phyloP scores from a whole-genome alignment of 2,113 vertebrate genomes.

The Sorex fumeus region DNA sequence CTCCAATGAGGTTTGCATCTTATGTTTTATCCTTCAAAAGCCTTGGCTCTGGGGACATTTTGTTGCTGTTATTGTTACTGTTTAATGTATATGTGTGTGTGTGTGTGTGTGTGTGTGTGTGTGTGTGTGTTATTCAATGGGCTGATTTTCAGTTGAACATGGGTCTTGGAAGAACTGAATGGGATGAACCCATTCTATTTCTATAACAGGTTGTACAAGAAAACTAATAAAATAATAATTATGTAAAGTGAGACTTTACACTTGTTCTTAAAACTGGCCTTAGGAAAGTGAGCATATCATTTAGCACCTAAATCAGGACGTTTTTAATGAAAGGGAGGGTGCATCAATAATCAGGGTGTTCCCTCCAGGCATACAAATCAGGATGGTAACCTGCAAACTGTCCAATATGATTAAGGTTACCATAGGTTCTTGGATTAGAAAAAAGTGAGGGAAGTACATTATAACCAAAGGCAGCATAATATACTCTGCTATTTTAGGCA shows the following conservation, averaged over 20 bases:
- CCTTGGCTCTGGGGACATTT: slow-evolving; percentile 61
- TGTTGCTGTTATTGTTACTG: slow-evolving; percentile 1
- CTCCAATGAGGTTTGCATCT: slow-evolving; percentile 68
- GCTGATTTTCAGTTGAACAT: slow-evolving; percentile 54
- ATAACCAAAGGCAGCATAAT: accelerated
- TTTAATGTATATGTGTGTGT: neutral
- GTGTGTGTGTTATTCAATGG: neutral
- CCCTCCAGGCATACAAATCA: neutral
- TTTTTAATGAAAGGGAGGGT: neutral
- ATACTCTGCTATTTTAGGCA: neutral
- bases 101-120: no score
- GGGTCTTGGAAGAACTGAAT: slow-evolving; percentile 21
- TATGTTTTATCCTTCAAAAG: slow-evolving; percentile 79
- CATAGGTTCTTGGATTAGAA: neutral
- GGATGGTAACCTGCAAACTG: neutral
- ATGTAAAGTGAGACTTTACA: neutral
- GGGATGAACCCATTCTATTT: slow-evolving; percentile 65
- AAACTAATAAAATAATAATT: neutral
- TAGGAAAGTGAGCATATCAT: neutral
- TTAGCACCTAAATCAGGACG: slow-evolving; percentile 8
- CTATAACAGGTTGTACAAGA: slow-evolving; percentile 67
- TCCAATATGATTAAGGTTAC: neutral
- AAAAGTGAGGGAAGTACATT: neutral
- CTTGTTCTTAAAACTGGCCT: neutral
- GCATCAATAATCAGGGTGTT: neutral